Percentiles rank a stretch among this genome's conserved stretches.
phyloP scores from a whole-genome alignment of 2,113 vertebrate genomes.

The Perca schrenkii region DNA sequence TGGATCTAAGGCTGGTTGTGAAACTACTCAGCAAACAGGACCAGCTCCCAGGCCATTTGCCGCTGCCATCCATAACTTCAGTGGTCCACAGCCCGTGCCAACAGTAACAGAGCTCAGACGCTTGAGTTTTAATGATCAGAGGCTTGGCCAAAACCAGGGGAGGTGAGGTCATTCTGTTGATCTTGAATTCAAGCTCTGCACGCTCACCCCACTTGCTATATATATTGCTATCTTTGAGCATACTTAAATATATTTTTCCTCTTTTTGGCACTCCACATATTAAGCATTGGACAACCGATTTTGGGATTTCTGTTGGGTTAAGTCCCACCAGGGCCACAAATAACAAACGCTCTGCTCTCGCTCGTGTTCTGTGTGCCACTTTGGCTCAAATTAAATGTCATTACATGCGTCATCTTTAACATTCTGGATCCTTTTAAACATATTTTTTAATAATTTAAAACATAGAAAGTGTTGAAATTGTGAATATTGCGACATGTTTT shows the following conservation, averaged over 20 bases:
- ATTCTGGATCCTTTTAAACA: background rate
- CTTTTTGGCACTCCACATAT: background rate
- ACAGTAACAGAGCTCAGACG: slow-evolving; percentile 52
- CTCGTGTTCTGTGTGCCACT: background rate
- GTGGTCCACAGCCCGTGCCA: slow-evolving; percentile 36
- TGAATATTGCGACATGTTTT: too few species aligned
- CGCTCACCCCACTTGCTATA: background rate
- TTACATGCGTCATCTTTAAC: background rate
- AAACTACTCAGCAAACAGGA: slow-evolving; percentile 39
- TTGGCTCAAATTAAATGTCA: background rate
- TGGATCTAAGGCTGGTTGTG: slow-evolving; percentile 23
- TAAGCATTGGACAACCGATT: background rate
- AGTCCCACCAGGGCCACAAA: background rate
- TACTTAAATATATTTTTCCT: too few species aligned
- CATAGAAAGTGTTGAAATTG: background rate
- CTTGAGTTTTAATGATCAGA: slow-evolving; percentile 43
- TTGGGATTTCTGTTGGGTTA: background rate
- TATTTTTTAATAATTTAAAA: too few species aligned
- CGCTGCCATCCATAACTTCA: slow-evolving; percentile 50
- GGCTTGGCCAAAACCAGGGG: slow-evolving; percentile 21
- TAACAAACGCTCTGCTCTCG: background rate
- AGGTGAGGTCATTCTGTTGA: slow-evolving; percentile 50
- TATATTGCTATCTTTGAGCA: background rate
- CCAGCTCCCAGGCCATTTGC: slow-evolving; percentile 26
- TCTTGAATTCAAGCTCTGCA: background rate